Base-by-base conservation (phyloP, 2,888 invertebrate species). In the Dyspetes luteomarginatus region DNA sequence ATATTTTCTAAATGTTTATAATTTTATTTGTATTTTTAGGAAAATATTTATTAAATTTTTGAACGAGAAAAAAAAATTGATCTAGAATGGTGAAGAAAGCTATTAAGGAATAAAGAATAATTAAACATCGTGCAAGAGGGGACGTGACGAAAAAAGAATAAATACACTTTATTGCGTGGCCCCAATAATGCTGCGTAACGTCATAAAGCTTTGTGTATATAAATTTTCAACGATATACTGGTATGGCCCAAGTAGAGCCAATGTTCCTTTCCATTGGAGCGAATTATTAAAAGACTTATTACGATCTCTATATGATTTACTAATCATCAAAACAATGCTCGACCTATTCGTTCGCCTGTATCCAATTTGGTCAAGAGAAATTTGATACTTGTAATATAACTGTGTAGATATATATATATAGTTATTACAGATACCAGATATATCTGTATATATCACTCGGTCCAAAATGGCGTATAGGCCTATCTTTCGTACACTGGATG, bases 241-340 rank as follows among this genome's bases (percentile, higher is more conserved):
- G 56, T 68, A n/a, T n/a, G n/a, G n/a, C n/a, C n/a, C n/a, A n/a
- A n/a, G n/a, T n/a, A n/a, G 78, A 76, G 80, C 77, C 82, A 85
- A 84, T 83, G 81, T 84, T 85, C 82, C 75, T 73, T 78, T 81
- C 79, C 86, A 83, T 60, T 83, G 82, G 80, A 84, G 82, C 82
- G 85, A 72, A 82, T 81, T 85, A 85, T 85, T 83, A 85, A 87
- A 87, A 85, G 69, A 82, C 77, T 78, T 79, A 84, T 87, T 86
- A 86, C 82, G 82, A 68, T 69, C 71, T 67, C 73, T 82, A 81
- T 84, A 85, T 84, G 84, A 84, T 78, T 83, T 76, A 85, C 84
- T 87, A 86, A 87, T 86, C 84, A 83, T 84, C 86, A 82, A 86
- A 86, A 85, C 83, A 86, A 84, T 85, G 78, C 82, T 62, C 78